Percentiles rank a stretch among this genome's conserved stretches.
phyloP scores from a whole-genome alignment of 2,888 invertebrate genomes.

The Petrolisthes cinctipes region DNA sequence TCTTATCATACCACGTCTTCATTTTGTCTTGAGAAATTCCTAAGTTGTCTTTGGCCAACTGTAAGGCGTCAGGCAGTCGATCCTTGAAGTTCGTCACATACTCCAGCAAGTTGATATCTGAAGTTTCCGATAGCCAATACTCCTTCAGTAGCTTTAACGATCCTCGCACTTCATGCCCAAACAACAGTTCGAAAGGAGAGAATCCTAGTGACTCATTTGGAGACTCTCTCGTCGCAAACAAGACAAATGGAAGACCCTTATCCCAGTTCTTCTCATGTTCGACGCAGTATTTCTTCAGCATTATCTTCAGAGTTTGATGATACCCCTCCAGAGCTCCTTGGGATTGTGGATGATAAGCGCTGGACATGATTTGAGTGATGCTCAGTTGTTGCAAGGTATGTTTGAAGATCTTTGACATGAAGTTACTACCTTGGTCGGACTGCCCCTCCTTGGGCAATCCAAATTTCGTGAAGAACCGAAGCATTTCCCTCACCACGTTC shows the following conservation, averaged over 20 bases:
- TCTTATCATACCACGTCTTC: conserved; percentile 13
- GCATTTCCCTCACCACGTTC: not conserved
- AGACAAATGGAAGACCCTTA: not conserved
- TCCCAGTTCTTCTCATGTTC: not conserved
- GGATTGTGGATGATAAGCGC: conserved; percentile 3
- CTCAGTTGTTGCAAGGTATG: not conserved
- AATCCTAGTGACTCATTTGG: conserved; percentile 6
- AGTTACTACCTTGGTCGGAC: conserved; percentile 29
- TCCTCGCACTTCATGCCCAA: not conserved
- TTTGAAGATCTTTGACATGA: conserved; percentile 1
- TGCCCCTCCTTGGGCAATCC: conserved; percentile 4
- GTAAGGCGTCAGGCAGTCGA: not conserved
- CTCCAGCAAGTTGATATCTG: not conserved
- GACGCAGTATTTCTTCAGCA: conserved; percentile 15
- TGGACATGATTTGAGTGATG: not conserved
- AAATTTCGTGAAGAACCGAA: not conserved
- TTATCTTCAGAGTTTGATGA: conserved; percentile 16
- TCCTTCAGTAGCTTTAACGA: not conserved
- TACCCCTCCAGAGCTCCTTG: conserved; percentile 20
- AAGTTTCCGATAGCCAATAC: not conserved
- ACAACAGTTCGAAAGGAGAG: not conserved
- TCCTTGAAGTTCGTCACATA: conserved; percentile 17
- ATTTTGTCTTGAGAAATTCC: not conserved
- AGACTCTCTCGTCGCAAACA: conserved; percentile 10
- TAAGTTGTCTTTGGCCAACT: not conserved